Base-by-base conservation (phyloP, 2,888 invertebrate genomes). In the Tryphoninae sp. region DNA sequence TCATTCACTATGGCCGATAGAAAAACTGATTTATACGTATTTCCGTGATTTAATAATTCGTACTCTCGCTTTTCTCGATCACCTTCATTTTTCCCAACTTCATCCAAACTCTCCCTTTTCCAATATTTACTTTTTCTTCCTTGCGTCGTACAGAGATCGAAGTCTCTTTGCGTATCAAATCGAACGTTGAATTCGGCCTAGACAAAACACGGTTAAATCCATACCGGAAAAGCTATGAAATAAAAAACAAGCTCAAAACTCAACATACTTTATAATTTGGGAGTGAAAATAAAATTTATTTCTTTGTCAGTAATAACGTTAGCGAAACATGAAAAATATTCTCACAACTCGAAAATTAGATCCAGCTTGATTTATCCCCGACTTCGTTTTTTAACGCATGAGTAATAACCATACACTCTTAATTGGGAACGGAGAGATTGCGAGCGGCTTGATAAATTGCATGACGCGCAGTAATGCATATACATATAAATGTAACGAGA, bases 21-120 rank as follows among this genome's bases (percentile, higher is more conserved):
- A 16, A 67, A 72, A 72, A 76, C 61, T 33, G 62, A 62, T 80
- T 80, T 67, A 73, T 67, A 72, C 76, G 68, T 68, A 73, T 72
- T 80, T 80, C 77, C 76, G 72, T 73, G 55, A 77, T 77, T 80
- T 73, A n/a, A 23, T 49, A 26, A 51, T 59, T 33, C 13, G 16
- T 62, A 72, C 33, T 75, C 33, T 65, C 58, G 9, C 23, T 53
- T 33, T 61, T 42, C 42, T 49, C 40, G 22, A 61, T n/a, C 33
- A 42, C n/a, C 40, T 26, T 61, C 19, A n/a, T 26, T 33, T 61
- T n/a, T 33, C 40, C 61, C n/a, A n/a, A 26, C n/a, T 9, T 61
- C 9, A 13, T 45, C 2, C 11, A 13, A 45, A 2, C 2, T 23
- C 33, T 33, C 51, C 9, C 16, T 11, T 23, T 49, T 9, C 23